Base-by-base conservation (phyloP, 2,888 invertebrate genomes). In the Craniophora ligustri region DNA sequence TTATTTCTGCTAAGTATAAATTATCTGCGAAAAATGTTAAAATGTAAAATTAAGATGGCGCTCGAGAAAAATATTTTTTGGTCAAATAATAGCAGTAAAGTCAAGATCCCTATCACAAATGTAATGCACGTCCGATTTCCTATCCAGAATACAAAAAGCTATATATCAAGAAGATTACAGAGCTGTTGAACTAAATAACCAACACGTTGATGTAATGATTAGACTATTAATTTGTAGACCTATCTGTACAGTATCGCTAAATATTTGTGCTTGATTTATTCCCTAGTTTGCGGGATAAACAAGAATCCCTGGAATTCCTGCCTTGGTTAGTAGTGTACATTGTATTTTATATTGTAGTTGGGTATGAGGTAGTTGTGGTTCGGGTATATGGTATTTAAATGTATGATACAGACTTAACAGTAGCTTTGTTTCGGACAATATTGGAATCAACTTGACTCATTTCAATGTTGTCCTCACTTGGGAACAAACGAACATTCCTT, bases 211-310 rank as follows among this genome's bases (percentile, higher is more conserved):
- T 53, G 46, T 70, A 42, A 60, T 53, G 38, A 49, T 36, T 51
- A 32, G 42, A 60, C 45, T 30, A 18, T 53, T 26, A 56, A 51
- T 50, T 57, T 50, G 48, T 62, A 68, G 55, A 51, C 31, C 18
- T 53, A 65, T 49, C 50, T 78, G 67, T 75, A 78, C 67, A 76
- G 73, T 81, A 82, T 79, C 75, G 82, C 86, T 90, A 89, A 88
- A 87, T 73, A 77, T 78, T 80, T 79, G 63, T 88, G 88, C 91
- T 91, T 92, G 86, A 81, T 91, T 91, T 92, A 91, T 94, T 93
- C 90, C 90, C 93, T 95, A 96, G 96, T 96, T 95, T 95, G 94
- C 95, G 96, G 96, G 96, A 96, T 95, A 96, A 96, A 94, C 95
- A 94, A 94, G 96, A 96, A 89, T 94, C 95, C 88, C 95, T 96